Percentiles rank a stretch among this genome's conserved stretches.
Evolutionary conservation across 2,797 vertebrate genomes (phyloP).

Genomic region (Acanthiza pusilla): DNA sequence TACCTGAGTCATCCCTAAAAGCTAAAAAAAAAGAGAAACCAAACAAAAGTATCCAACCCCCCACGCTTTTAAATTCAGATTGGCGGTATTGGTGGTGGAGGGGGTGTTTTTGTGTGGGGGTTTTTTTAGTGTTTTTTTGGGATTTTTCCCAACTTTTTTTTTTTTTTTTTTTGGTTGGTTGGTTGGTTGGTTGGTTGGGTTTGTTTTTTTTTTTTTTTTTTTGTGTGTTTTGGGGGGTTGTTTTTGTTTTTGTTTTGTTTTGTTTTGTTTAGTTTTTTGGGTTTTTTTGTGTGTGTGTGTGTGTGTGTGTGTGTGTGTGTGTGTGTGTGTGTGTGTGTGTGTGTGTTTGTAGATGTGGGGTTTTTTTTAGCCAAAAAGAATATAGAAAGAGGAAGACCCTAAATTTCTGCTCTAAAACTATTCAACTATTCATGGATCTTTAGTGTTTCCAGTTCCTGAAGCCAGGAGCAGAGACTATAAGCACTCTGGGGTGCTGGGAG

Average conservation of each 20-base stretch:
- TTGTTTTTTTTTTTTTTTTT: background rate
- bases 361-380: background rate
- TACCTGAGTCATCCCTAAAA: background rate
- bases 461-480: background rate
- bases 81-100: no score
- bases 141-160: fast-evolving
- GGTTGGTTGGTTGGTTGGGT: no score
- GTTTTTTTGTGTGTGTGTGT: no score
- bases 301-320: no score
- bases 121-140: background rate
- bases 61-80: background rate
- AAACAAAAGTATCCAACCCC: background rate
- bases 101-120: no score
- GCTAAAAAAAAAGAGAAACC: background rate
- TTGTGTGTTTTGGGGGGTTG: no score
- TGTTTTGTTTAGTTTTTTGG: no score
- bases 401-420: background rate
- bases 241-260: background rate
- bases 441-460: background rate
- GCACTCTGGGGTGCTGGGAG: background rate
- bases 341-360: no score
- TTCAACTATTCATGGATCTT: background rate
- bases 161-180: background rate
- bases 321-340: no score
- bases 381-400: background rate